These are phyloP conservation scores for Myopa tessellatipennis DNA, from an alignment of 2,888 invertebrate species.

Conservation along the genomic window DNA sequence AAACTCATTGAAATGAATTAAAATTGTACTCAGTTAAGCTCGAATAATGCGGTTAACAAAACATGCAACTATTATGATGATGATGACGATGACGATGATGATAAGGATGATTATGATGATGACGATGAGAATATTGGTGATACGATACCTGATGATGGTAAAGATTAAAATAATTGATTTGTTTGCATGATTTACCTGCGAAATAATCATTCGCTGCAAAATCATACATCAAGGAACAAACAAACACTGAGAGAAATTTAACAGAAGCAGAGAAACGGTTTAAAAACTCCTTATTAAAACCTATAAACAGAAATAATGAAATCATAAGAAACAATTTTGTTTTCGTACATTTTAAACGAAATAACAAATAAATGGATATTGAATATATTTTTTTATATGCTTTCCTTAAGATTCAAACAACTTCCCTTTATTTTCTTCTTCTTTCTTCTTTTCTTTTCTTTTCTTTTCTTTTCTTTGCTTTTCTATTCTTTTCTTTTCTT, in stretches of 20 bases:
- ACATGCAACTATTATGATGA: no score
- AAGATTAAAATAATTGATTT: neutral
- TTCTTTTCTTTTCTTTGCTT: no score
- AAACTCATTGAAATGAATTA: no score
- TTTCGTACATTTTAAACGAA: neutral
- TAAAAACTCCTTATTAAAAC: neutral
- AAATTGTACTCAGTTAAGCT: no score
- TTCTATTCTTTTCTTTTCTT: no score
- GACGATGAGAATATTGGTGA: neutral
- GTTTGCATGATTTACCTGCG: neutral
- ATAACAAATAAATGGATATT: no score
- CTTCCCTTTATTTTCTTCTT: no score
- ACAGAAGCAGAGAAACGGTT: no score
- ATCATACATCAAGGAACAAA: neutral
- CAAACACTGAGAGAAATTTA: neutral
- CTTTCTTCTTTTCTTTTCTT: no score
- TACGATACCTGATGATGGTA: neutral
- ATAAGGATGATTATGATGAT: neutral
- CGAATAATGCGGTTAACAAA: no score
- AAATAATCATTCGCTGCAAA: neutral
- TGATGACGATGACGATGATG: neutral
- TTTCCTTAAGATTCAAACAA: no score
- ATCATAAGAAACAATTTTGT: neutral
- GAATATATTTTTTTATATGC: no score
- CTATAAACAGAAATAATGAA: neutral